These are phyloP conservation scores for Oncopeltus fasciatus DNA, from an alignment of 1,140 invertebrate genomes.

Conservation along the genomic window DNA sequence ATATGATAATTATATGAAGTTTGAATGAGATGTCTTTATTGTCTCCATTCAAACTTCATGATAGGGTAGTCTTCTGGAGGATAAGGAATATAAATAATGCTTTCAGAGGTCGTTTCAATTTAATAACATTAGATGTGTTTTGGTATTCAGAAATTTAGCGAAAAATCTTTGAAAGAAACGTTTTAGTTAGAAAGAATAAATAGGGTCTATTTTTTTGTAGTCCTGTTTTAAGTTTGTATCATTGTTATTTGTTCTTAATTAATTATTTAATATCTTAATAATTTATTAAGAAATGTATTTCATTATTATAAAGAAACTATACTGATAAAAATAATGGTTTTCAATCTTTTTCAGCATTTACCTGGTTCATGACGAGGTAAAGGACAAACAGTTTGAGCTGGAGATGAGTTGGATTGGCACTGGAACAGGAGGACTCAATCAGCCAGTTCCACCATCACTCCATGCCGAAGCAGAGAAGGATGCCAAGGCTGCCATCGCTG, in stretches of 20 bases:
- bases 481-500: slow-evolving; percentile 68
- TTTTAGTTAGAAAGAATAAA: background rate
- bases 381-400: slow-evolving; percentile 95
- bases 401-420: slow-evolving; percentile 94
- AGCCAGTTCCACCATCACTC: slow-evolving; percentile 49
- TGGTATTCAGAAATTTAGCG: no score
- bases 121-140: no score
- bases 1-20: no score
- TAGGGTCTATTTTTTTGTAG: background rate
- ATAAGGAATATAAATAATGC: no score
- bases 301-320: background rate
- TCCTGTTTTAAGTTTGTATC: background rate
- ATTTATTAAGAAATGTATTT: background rate
- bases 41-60: no score
- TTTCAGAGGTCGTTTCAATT: no score
- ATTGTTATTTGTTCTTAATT: background rate
- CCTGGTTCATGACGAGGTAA: slow-evolving; percentile 92
- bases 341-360: slow-evolving; percentile 80
- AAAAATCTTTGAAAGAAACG: no score
- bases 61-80: no score
- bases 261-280: background rate
- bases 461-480: slow-evolving; percentile 59
- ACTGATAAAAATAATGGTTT: background rate
- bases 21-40: no score
- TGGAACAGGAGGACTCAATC: slow-evolving; percentile 58